A percentile compares a stretch with the other conserved stretches of the same genome.
Evolutionary conservation across 1,140 invertebrate species (phyloP).

Genomic region (Drosophila simulans): DNA sequence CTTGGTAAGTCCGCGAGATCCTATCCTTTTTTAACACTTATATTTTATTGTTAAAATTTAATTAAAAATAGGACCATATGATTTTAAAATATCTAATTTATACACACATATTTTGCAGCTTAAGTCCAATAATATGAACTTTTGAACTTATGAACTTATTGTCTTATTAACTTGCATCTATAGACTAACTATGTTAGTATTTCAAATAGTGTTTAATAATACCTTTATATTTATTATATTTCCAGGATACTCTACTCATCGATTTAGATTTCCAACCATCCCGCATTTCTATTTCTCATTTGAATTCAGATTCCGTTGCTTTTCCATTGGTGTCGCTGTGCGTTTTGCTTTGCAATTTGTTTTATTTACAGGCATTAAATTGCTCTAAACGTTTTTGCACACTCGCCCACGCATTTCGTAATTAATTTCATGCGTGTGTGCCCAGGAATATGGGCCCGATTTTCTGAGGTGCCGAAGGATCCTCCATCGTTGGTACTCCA

Average conservation of each 20-base stretch:
- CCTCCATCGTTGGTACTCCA: neutral
- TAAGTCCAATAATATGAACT: too few relatives aligned
- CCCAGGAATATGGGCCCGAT: conserved; percentile 10
- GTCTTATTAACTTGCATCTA: too few relatives aligned
- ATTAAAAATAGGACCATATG: too few relatives aligned
- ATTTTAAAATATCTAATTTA: too few relatives aligned
- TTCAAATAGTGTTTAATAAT: too few relatives aligned
- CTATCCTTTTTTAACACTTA: too few relatives aligned
- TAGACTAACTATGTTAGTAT: too few relatives aligned
- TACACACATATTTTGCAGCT: too few relatives aligned
- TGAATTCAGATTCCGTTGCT: conserved; percentile 26
- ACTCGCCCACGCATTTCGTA: conserved; percentile 32
- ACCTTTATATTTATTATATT: too few relatives aligned
- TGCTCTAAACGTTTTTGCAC: conserved; percentile 33
- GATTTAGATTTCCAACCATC: neutral
- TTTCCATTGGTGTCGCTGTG: conserved; percentile 15
- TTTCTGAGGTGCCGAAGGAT: neutral
- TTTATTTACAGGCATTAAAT: conserved; percentile 41
- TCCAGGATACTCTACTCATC: neutral
- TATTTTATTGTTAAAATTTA: too few relatives aligned
- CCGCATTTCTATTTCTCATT: conserved; percentile 20
- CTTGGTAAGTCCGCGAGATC: too few relatives aligned
- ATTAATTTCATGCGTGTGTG: conserved; percentile 55
- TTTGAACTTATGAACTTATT: too few relatives aligned
- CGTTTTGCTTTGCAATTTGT: conserved; percentile 36